These are phyloP conservation scores for Anas capensis DNA, from an alignment of 2,797 vertebrate species.

Conservation along the genomic window DNA sequence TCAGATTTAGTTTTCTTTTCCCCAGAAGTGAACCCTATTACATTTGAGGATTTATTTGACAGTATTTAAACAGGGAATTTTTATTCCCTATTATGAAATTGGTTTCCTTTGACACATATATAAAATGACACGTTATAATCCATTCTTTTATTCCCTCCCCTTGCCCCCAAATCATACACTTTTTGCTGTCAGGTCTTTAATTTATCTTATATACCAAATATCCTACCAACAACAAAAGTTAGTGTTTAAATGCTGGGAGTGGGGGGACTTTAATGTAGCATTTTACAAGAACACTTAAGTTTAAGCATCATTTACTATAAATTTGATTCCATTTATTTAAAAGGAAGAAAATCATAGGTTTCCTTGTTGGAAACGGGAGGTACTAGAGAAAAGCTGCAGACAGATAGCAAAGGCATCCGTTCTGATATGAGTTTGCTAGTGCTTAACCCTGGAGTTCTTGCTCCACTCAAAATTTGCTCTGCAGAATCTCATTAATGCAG, in stretches of 20 bases:
- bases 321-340: conserved; percentile 39
- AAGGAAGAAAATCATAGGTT: neutral
- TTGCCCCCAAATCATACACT: conserved; percentile 40
- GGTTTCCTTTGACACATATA: conserved; percentile 61
- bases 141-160: conserved; percentile 64
- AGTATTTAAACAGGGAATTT: conserved; percentile 74
- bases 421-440: conserved; percentile 39
- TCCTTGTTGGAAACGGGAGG: neutral
- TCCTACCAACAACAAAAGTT: conserved; percentile 20
- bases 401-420: neutral
- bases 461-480: conserved; percentile 26
- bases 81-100: conserved; percentile 64
- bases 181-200: neutral
- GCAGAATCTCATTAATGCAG: conserved; percentile 48
- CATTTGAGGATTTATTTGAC: conserved; percentile 68
- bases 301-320: conserved; percentile 60
- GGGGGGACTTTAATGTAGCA: neutral
- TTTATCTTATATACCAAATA: conserved; percentile 23
- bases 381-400: neutral
- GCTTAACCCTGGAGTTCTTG: conserved; percentile 48
- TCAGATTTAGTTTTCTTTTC: conserved; percentile 72
- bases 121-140: conserved; percentile 59
- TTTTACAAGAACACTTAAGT: neutral
- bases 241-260: neutral
- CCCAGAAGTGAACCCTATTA: conserved; percentile 71